A percentile compares a stretch with the other conserved stretches of the same genome.
Evolutionary conservation across 1,140 invertebrate genomes (phyloP).

Genomic region (Eciton burchellii): DNA sequence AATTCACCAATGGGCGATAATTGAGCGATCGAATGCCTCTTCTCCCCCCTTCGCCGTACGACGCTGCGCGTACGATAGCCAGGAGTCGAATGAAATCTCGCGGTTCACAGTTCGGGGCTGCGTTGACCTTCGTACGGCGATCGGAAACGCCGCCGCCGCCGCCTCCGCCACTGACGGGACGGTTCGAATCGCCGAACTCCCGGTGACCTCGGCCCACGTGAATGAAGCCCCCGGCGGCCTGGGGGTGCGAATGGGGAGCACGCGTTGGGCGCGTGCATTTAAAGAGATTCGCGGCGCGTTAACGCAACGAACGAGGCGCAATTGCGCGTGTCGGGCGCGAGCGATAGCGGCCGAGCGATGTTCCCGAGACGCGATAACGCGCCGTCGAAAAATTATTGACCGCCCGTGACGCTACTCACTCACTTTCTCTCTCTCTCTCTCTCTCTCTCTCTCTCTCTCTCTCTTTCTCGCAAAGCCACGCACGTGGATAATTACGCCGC

Average conservation of each 20-base stretch:
- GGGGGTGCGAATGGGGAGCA: conserved; percentile 66
- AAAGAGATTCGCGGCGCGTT: conserved; percentile 67
- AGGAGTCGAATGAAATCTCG: conserved; percentile 11
- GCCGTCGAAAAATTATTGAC: conserved; percentile 42
- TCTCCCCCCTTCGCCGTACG: neutral
- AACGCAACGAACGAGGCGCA: conserved; percentile 54
- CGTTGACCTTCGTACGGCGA: conserved; percentile 48
- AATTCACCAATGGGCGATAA: conserved; percentile 19
- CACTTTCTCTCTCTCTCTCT: no score
- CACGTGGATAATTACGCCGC: no score
- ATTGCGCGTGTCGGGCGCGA: conserved; percentile 50
- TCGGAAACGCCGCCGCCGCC: conserved; percentile 33
- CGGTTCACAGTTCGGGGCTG: neutral
- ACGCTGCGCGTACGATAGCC: conserved; percentile 1
- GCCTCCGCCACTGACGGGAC: no score
- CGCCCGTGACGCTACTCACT: neutral
- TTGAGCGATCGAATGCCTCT: conserved; percentile 15
- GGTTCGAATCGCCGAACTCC: conserved; percentile 37
- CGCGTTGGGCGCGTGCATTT: conserved; percentile 71
- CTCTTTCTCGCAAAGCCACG: no score
- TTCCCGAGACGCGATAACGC: conserved; percentile 43
- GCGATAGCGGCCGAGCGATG: conserved; percentile 56
- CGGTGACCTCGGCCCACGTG: conserved; percentile 37
- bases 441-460: no score
- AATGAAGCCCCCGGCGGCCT: conserved; percentile 45